Percentiles rank a stretch among this genome's conserved stretches.
Conservation (phyloP, 2,888 invertebrate genomes). For the Hemicrepidius hirtus region DNA sequence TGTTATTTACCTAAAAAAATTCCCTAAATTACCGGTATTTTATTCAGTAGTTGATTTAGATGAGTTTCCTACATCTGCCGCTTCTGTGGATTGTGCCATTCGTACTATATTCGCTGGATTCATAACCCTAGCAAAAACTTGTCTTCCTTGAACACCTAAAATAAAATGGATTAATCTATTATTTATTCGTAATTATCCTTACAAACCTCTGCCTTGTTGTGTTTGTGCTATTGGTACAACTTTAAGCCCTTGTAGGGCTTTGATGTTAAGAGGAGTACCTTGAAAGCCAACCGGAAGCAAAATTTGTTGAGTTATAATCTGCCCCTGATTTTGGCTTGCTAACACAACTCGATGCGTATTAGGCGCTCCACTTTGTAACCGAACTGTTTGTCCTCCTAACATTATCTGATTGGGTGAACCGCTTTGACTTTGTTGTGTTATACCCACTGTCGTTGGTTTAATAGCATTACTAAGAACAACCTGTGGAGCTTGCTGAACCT, state of each 20-base stretch:
- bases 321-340: conserved; percentile 74
- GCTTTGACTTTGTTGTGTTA: conserved; percentile 52
- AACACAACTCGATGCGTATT: conserved; percentile 72
- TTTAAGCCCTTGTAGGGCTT: conserved; percentile 78
- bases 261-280: conserved; percentile 77
- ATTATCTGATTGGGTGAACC: conserved; percentile 67
- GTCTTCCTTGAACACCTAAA: conserved; percentile 67
- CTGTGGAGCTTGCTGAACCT: conserved; percentile 67
- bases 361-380: conserved; percentile 65
- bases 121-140: conserved; percentile 73
- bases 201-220: conserved; percentile 68
- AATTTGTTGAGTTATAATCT: conserved; percentile 75
- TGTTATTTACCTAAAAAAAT: neutral
- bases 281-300: conserved; percentile 78
- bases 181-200: neutral
- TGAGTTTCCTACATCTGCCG: conserved; percentile 37
- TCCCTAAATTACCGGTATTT: conserved; percentile 7
- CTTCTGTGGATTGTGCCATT: conserved; percentile 45
- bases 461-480: conserved; percentile 65
- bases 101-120: conserved; percentile 66
- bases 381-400: conserved; percentile 68
- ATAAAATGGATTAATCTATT: conserved; percentile 47
- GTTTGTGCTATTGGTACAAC: conserved; percentile 75
- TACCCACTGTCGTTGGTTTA: conserved; percentile 56
- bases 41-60: conserved; percentile 47